These are phyloP conservation scores for Phrynocephalus guinanensis DNA, from an alignment of 2,797 vertebrate genomes.

Conservation along the genomic window DNA sequence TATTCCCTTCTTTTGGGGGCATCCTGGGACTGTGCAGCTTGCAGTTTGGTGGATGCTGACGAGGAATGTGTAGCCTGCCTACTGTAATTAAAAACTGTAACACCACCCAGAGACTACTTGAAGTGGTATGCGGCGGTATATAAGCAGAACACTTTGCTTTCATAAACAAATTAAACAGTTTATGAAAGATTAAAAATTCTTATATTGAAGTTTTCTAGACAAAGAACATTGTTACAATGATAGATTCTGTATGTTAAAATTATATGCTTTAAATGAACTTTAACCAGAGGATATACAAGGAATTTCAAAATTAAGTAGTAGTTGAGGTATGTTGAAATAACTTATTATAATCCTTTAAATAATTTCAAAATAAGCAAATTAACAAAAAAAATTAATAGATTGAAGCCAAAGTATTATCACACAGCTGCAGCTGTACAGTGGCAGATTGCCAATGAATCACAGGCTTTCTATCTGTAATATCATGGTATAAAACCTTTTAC, in stretches of 20 bases:
- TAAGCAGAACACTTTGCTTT: neutral
- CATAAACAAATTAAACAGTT: neutral
- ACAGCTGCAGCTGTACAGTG: too few relatives aligned
- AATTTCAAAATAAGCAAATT: neutral
- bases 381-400: too few relatives aligned
- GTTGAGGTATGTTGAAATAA: neutral
- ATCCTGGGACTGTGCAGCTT: too few relatives aligned
- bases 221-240: neutral
- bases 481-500: too few relatives aligned
- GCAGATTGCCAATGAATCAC: too few relatives aligned
- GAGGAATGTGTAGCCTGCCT: too few relatives aligned
- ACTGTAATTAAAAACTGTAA: too few relatives aligned
- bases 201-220: neutral
- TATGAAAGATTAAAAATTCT: neutral
- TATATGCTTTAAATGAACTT: neutral
- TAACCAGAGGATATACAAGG: neutral
- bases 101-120: too few relatives aligned
- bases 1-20: too few relatives aligned
- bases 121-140: too few relatives aligned
- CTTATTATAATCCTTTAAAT: neutral
- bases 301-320: neutral
- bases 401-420: too few relatives aligned
- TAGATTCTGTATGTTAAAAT: neutral
- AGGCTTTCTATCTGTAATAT: too few relatives aligned
- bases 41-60: neutral